Evolutionary conservation across 2,797 vertebrate species (phyloP).

Genomic region (Erethizon dorsatum): DNA sequence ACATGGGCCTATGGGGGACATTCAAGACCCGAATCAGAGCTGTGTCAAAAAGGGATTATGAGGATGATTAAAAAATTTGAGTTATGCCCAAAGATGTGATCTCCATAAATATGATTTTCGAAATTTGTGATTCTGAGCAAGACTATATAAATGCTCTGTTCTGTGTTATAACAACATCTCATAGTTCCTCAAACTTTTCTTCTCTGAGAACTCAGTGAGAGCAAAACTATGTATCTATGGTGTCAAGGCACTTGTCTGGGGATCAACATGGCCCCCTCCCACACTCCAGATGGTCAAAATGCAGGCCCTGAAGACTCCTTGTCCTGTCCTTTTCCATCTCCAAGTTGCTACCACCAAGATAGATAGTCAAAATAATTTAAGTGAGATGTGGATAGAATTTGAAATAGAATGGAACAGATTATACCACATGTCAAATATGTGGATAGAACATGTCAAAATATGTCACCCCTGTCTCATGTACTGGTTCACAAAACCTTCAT

Average conservation of each 20-base stretch:
- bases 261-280: background rate
- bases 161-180: background rate
- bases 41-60: background rate
- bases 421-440: no score
- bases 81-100: background rate
- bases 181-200: conserved; percentile 1
- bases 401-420: background rate
- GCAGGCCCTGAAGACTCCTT: background rate
- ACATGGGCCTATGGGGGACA: background rate
- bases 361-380: background rate
- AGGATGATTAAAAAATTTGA: background rate
- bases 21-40: background rate
- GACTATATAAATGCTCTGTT: background rate
- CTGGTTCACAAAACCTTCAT: conserved; percentile 28
- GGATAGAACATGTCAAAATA: background rate
- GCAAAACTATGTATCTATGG: background rate
- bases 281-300: background rate
- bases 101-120: background rate
- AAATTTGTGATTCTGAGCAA: background rate
- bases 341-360: background rate
- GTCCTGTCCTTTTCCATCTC: background rate
- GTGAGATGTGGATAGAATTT: conserved; percentile 16
- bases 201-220: background rate
- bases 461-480: background rate
- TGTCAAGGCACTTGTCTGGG: background rate